Percentiles rank a stretch among this genome's conserved stretches.
phyloP scores from a whole-genome alignment of 2,113 vertebrate genomes.

The Hyperoodon ampullatus region DNA sequence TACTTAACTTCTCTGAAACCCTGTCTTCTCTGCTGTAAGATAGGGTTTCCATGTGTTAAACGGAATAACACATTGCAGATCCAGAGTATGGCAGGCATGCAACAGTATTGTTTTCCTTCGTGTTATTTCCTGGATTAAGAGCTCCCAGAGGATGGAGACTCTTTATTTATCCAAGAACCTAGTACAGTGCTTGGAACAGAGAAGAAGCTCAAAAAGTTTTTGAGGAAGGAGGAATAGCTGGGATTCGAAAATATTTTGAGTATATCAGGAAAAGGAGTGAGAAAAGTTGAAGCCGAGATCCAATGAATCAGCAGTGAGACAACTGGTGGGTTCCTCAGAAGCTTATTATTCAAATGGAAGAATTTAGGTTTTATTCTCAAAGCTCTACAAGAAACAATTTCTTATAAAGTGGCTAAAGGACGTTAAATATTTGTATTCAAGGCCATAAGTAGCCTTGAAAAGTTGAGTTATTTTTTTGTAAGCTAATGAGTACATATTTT shows the following conservation, averaged over 20 bases:
- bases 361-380: neutral
- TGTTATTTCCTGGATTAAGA: neutral
- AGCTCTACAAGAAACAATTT: neutral
- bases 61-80: neutral
- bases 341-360: conserved; percentile 25
- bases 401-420: neutral
- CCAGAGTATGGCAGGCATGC: neutral
- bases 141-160: neutral
- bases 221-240: neutral
- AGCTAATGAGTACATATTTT: neutral
- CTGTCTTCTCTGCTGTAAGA: neutral
- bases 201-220: neutral
- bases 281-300: conserved; percentile 13
- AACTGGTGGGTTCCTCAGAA: neutral
- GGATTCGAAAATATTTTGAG: conserved; percentile 6
- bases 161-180: neutral
- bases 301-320: neutral
- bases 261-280: neutral
- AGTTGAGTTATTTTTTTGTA: neutral
- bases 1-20: neutral
- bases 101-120: neutral
- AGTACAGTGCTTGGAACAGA: neutral
- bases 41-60: neutral
- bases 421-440: neutral
- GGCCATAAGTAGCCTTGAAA: neutral